These are phyloP conservation scores for Molorchus minor DNA, from an alignment of 2,888 invertebrate genomes.

Conservation along the genomic window DNA sequence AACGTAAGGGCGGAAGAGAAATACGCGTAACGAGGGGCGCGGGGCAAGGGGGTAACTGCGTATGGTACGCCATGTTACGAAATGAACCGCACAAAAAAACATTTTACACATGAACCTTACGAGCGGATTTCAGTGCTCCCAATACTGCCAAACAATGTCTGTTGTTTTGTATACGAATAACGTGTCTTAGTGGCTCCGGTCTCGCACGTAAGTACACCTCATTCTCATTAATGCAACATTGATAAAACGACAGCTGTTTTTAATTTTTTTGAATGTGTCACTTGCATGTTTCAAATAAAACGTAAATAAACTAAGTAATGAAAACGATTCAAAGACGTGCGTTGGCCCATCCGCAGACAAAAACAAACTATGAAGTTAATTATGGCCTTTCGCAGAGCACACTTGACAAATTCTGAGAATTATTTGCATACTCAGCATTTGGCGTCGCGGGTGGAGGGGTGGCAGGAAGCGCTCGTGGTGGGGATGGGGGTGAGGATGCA, in stretches of 20 bases:
- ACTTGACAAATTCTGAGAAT: conserved; percentile 50
- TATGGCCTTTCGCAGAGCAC: conserved; percentile 45
- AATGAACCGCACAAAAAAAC: conserved; percentile 58
- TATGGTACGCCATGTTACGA: conserved; percentile 63
- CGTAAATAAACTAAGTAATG: conserved; percentile 11
- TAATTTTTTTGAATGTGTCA: too few species aligned
- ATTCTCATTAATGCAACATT: neutral
- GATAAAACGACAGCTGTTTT: neutral
- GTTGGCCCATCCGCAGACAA: conserved; percentile 6
- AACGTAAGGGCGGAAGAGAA: conserved; percentile 57
- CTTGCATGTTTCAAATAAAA: conserved; percentile 1
- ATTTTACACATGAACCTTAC: conserved; percentile 60
- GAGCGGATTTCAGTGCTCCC: conserved; percentile 53
- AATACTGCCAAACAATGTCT: conserved; percentile 45
- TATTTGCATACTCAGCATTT: conserved; percentile 46
- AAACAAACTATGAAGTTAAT: conserved; percentile 40
- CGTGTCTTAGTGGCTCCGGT: conserved; percentile 9
- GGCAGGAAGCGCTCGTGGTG: conserved; percentile 23
- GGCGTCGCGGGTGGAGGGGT: conserved; percentile 41
- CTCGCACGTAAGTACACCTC: conserved; percentile 18
- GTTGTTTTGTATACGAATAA: conserved; percentile 8
- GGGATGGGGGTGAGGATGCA: conserved; percentile 40
- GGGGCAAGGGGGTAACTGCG: conserved; percentile 54
- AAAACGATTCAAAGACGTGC: conserved; percentile 25
- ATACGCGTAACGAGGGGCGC: conserved; percentile 49